Base-by-base conservation (phyloP, 2,797 vertebrate species). In the Triplophysa bombifrons region DNA sequence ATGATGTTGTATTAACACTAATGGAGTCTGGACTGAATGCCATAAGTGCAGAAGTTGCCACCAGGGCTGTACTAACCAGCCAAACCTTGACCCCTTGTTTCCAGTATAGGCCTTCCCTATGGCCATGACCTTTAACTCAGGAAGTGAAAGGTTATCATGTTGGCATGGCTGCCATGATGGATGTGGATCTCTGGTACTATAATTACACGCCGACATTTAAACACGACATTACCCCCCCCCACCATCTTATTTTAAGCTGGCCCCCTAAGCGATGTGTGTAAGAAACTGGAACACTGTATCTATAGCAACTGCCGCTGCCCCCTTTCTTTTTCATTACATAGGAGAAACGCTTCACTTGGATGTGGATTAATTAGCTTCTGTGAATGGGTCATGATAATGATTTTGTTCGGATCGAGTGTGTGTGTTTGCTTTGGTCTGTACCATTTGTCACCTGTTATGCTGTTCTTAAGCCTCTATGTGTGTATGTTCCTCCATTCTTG, bases 241-340 rank as follows among this genome's bases (percentile, higher is more conserved):
- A 79, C 41, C 25, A 12, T 74, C 65, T 56, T 85, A 85, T 85
- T 83, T 85, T 76, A 76, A 80, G 73, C 16, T 76, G 69, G 69
- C 73, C 73, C 69, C 80, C 65, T 80, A 69, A 67, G 34, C 20
- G 61, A 34, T 82, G 65, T 73, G 50, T 83, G 61, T 80, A 61
- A 85, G 84, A 87, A 93, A 92, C 91, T 92, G 88, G 91, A 93
- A 89, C 92, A 90, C 4, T 68, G 93, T 94, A 89, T 88, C 93
- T 89, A 93, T 93, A 92, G 93, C 88, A 94, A 93, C 93, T 90
- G 88, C 91, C 91, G 88, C 89, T 88, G 90, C 86, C 90, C 65
- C 60, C 65, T 50, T 48, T 67, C 17, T 71, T 64, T 78, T 22
- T 79, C 50, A 27, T 56, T 60, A 50, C 55, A 53, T 19, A 68